These are phyloP conservation scores for Geotrypetes seraphini DNA, from an alignment of 2,797 vertebrate species.

Conservation along the genomic window DNA sequence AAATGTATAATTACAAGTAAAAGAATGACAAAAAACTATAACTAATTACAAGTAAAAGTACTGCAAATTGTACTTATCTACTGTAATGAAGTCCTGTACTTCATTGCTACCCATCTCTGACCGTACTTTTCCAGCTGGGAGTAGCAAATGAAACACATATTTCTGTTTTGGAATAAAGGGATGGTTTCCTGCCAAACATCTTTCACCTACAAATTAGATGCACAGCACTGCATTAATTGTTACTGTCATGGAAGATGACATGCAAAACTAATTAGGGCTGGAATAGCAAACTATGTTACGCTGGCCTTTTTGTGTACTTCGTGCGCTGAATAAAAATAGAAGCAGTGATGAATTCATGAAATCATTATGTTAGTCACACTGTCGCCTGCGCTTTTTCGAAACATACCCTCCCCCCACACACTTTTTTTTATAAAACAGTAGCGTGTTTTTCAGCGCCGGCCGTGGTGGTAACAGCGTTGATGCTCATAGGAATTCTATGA, in stretches of 20 bases:
- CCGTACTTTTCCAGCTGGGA: background rate
- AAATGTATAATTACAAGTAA: too few relatives aligned
- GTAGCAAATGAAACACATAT: background rate
- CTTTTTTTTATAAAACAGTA: too few relatives aligned
- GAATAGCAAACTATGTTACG: background rate
- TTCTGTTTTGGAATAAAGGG: background rate
- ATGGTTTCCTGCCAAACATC: background rate
- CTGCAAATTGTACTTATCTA: too few relatives aligned
- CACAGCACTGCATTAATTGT: background rate
- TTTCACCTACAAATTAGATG: background rate
- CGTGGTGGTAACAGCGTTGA: too few relatives aligned
- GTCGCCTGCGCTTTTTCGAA: background rate
- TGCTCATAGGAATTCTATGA: too few relatives aligned
- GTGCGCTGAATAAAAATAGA: background rate
- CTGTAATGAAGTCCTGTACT: too few relatives aligned
- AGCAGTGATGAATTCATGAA: background rate
- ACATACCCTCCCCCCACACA: too few relatives aligned
- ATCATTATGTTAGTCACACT: background rate
- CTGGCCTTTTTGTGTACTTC: background rate
- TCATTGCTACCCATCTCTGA: too few relatives aligned
- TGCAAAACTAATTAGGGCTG: conserved; percentile 10
- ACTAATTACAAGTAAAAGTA: too few relatives aligned
- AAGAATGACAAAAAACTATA: too few relatives aligned
- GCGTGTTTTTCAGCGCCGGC: too few relatives aligned
- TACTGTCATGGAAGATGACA: conserved; percentile 1